phyloP scores from a whole-genome alignment of 2,888 invertebrate species.

The Habroteleia sp. region DNA sequence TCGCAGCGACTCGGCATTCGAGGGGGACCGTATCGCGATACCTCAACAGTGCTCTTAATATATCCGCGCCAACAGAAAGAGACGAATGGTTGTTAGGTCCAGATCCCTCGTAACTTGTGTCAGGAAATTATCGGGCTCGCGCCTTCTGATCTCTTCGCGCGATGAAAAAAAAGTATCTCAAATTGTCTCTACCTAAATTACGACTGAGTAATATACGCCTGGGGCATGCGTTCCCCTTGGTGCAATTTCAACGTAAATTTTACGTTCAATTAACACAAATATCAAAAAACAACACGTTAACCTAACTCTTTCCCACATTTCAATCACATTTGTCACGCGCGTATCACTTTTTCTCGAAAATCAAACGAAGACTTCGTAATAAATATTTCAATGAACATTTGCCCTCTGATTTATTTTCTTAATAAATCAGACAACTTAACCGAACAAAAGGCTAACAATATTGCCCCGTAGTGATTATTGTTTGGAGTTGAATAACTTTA shows the following conservation, averaged over 20 bases:
- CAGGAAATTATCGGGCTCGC: constrained; percentile 65
- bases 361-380: no score
- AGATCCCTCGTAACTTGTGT: constrained; percentile 57
- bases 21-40: constrained; percentile 64
- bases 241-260: no score
- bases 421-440: no score
- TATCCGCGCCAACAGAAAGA: constrained; percentile 48
- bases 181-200: constrained; percentile 37
- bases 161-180: constrained; percentile 24
- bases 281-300: no score
- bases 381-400: no score
- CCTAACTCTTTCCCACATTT: no score
- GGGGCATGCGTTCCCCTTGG: no score
- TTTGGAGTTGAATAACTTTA: constrained; percentile 12
- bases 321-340: no score
- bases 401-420: no score
- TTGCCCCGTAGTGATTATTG: not conserved
- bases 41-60: constrained; percentile 65
- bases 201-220: not conserved
- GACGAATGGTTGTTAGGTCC: constrained; percentile 44
- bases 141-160: constrained; percentile 53
- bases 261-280: no score
- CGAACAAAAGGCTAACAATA: no score
- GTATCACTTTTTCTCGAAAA: no score
- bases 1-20: constrained; percentile 35